Conservation (phyloP, 2,797 vertebrate species). For the Oryzias sinensis region DNA sequence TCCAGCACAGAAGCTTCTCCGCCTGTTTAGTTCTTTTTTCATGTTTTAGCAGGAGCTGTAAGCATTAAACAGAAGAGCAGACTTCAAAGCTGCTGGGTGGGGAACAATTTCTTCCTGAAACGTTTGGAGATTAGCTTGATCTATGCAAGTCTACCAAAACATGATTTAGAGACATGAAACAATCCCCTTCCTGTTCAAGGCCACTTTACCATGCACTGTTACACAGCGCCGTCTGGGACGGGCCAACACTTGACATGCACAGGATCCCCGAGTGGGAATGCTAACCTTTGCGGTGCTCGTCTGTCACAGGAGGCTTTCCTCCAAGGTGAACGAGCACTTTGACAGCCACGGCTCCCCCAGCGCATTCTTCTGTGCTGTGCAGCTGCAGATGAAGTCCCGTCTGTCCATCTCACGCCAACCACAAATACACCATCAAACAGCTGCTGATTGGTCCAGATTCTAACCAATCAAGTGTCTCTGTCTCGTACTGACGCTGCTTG, state of each 20-base stretch:
- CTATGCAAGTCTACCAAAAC: slow-evolving; percentile 66
- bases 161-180: slow-evolving; percentile 54
- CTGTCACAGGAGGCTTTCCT: slow-evolving; percentile 34
- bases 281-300: slow-evolving; percentile 29
- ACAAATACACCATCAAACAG: slow-evolving; percentile 7
- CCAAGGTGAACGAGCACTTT: slow-evolving; percentile 39
- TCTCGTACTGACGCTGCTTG: slow-evolving; percentile 20
- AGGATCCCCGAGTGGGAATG: slow-evolving; percentile 17
- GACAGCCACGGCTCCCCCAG: slow-evolving; percentile 46
- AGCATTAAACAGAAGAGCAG: slow-evolving; percentile 52
- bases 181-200: slow-evolving; percentile 61
- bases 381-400: slow-evolving; percentile 52
- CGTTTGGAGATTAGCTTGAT: slow-evolving; percentile 74
- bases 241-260: slow-evolving; percentile 23
- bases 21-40: slow-evolving; percentile 7
- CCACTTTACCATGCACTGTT: slow-evolving; percentile 58
- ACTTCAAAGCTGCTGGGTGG: slow-evolving; percentile 76
- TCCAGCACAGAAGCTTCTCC: slow-evolving; percentile 9
- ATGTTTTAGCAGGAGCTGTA: slow-evolving; percentile 37
- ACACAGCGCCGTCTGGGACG: slow-evolving; percentile 30
- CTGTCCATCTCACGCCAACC: slow-evolving; percentile 28
- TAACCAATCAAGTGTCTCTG: neutral
- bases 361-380: slow-evolving; percentile 44
- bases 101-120: slow-evolving; percentile 65
- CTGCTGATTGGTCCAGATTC: too few relatives aligned